These are phyloP conservation scores for Apoda limacodes DNA, from an alignment of 2,888 invertebrate species.

Conservation along the genomic window DNA sequence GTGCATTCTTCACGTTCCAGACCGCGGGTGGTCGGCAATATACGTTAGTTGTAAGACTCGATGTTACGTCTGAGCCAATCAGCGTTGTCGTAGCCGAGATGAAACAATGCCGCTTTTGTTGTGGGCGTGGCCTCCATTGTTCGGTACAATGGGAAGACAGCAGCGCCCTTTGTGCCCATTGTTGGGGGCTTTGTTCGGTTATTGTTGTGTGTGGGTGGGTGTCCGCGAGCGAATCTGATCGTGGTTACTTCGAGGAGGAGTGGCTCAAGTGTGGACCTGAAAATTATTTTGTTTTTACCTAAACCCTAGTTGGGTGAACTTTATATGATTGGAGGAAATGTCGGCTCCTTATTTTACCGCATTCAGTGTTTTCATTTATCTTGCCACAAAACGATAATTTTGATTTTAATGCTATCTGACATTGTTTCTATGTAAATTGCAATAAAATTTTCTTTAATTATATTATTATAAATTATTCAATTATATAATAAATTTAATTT, in stretches of 20 bases:
- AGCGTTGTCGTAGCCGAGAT: constrained; percentile 32
- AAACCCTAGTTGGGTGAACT: no score
- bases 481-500: no score
- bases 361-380: no score
- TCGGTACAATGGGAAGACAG: constrained; percentile 61
- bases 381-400: no score
- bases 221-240: constrained; percentile 17
- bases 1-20: constrained; percentile 36
- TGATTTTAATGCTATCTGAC: no score
- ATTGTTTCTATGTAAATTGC: no score
- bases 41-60: constrained; percentile 19
- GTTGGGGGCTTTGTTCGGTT: constrained; percentile 42
- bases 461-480: no score
- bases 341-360: no score
- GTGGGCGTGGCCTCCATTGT: constrained; percentile 55
- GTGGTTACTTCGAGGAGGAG: constrained; percentile 15
- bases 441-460: no score
- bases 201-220: constrained; percentile 28
- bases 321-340: no score
- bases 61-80: constrained; percentile 42
- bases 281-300: no score
- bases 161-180: constrained; percentile 51
- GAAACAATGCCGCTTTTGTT: constrained; percentile 58
- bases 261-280: constrained; percentile 12
- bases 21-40: constrained; percentile 41